Evolutionary conservation across 2,888 invertebrate species (phyloP).

Genomic region (Sphaerophoria taeniata): DNA sequence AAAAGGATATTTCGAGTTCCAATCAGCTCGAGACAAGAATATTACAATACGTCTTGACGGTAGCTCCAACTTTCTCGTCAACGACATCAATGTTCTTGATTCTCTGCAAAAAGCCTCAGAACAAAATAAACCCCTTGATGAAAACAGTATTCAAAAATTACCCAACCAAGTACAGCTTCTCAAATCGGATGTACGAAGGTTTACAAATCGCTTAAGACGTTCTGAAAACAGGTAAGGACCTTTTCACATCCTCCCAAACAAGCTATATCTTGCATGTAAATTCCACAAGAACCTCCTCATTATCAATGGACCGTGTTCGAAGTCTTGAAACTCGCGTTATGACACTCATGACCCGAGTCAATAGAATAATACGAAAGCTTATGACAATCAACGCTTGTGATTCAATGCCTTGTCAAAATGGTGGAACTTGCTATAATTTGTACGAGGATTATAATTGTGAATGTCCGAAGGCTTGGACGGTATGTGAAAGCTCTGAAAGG

Average conservation of each 20-base stretch:
- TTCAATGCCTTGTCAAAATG: constrained; percentile 91
- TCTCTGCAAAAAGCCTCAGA: constrained; percentile 54
- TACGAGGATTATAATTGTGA: constrained; percentile 89
- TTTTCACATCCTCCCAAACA: neutral
- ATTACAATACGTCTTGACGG: constrained; percentile 90
- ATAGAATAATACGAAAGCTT: constrained; percentile 56
- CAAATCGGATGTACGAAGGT: constrained; percentile 74
- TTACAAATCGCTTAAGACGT: constrained; percentile 68
- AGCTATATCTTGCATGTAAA: neutral
- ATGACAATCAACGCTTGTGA: constrained; percentile 77
- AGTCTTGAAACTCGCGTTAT: constrained; percentile 76
- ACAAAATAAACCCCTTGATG: constrained; percentile 1
- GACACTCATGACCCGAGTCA: constrained; percentile 63
- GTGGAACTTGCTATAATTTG: constrained; percentile 91
- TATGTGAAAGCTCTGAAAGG: constrained; percentile 69
- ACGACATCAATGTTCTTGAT: constrained; percentile 86
- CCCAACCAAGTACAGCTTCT: constrained; percentile 75
- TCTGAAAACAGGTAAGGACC: constrained; percentile 72
- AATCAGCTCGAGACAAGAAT: constrained; percentile 90
- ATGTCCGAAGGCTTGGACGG: constrained; percentile 88
- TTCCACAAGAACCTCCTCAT: constrained; percentile 22
- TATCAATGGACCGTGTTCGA: constrained; percentile 61
- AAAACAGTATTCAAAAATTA: constrained; percentile 60
- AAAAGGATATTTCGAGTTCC: constrained; percentile 91
- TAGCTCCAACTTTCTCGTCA: constrained; percentile 87